phyloP scores from a whole-genome alignment of 2,797 vertebrate genomes.

The Manis crassicaudata region DNA sequence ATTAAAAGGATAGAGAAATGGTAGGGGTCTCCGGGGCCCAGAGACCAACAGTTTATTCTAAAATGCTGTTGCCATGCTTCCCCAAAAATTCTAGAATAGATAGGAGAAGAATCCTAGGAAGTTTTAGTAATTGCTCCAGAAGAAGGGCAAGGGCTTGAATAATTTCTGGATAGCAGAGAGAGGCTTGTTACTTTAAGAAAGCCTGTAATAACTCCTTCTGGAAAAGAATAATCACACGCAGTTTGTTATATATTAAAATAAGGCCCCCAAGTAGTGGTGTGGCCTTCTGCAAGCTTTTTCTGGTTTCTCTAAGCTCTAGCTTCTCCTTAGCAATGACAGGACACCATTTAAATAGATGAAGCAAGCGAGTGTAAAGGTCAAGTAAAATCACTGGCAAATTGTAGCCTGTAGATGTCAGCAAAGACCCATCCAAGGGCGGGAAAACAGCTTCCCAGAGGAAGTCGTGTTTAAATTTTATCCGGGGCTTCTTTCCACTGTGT shows the following conservation, averaged over 20 bases:
- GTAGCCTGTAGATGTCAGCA: constrained; percentile 53
- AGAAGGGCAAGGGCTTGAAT: neutral
- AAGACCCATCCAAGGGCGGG: neutral
- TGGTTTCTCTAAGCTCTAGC: neutral
- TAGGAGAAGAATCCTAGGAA: neutral
- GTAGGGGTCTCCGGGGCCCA: neutral
- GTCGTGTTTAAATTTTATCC: neutral
- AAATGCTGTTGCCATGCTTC: neutral
- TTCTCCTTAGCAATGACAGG: neutral
- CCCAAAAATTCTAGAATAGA: neutral
- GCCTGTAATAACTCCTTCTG: neutral
- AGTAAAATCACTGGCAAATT: constrained; percentile 21
- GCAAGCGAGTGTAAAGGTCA: neutral
- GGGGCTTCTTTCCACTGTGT: neutral
- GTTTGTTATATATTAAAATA: neutral
- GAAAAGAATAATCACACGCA: neutral
- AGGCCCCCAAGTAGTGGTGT: neutral
- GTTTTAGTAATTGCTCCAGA: neutral
- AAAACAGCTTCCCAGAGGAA: neutral
- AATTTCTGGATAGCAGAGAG: neutral
- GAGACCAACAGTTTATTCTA: neutral
- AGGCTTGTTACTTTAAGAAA: neutral
- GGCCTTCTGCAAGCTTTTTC: neutral
- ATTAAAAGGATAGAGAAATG: neutral
- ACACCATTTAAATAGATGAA: neutral